Percentiles rank a stretch among this genome's conserved stretches.
Conservation (phyloP, 2,113 vertebrate species). For the Stegostoma tigrinum region DNA sequence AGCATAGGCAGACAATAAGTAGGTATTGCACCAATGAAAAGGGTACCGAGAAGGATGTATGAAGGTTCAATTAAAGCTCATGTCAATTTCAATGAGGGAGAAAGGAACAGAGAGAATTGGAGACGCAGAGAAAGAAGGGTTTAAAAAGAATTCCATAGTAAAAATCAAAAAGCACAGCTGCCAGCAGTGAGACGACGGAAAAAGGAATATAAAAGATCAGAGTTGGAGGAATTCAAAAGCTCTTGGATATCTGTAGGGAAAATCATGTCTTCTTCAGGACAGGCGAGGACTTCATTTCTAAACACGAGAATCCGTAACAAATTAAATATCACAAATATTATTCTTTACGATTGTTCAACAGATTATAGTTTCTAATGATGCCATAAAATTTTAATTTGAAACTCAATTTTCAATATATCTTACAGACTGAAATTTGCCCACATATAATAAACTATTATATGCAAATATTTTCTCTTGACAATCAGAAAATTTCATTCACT, state of each 20-base stretch:
- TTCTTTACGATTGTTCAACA: background rate
- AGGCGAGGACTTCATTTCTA: background rate
- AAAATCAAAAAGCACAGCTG: background rate
- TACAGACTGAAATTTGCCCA: background rate
- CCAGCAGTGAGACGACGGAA: background rate
- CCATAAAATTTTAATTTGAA: background rate
- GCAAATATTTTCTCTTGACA: background rate
- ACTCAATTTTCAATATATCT: background rate
- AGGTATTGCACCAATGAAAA: background rate
- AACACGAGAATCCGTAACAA: background rate
- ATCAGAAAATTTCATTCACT: background rate
- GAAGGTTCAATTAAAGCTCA: background rate
- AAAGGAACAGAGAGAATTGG: background rate
- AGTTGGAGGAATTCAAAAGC: background rate
- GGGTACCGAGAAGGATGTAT: background rate
- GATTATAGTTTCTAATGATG: background rate
- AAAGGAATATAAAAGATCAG: background rate
- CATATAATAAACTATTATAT: background rate
- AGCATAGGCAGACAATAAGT: background rate
- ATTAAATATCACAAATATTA: background rate
- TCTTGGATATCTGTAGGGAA: background rate
- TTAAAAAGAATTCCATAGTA: background rate
- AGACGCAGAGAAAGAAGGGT: background rate
- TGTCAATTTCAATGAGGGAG: background rate
- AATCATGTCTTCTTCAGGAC: background rate